Base-by-base conservation (phyloP, 2,888 invertebrate species). In the Desoria tigrina region DNA sequence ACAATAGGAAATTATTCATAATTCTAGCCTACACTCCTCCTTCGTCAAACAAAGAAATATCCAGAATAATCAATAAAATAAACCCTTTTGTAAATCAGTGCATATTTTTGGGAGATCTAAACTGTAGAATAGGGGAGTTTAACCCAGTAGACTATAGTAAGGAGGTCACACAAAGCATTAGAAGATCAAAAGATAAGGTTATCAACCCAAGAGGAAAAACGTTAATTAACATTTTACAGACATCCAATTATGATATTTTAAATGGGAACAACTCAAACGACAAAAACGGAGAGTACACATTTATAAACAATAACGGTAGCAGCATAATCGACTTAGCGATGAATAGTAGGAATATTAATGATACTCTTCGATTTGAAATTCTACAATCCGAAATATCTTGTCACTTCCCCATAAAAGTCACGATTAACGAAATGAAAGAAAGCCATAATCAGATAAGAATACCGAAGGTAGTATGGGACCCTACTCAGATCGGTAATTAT, bases 251-350 rank as follows among this genome's bases (percentile, higher is more conserved):
- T 9, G 3, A 32, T 14, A 14, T 54, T 7, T 4, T 60, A 2
- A 60, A 60, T 37, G 60, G 60, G 23, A 37, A 49, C 6, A 32
- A 32, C 16, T 21, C 3, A 23, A 21, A 23, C 7, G 60, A 60
- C 32, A 16, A n/a, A 9, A 1, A 18, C n/a, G 60, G 60, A 4
- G 51, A 60, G 32, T 60, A 50, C 18, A 60, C 60, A 32, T 60
- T 60, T 32, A 16, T 45, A 7, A 60, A 60, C 37, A 2, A 7
- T 6, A 60, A 60, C 50, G 60, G 51, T 14, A 27, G 27, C 11
- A 60, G 60, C 27, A 37, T 60, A 11, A 45, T 60, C 18, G 60
- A 60, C 26, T 14, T 60, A n/a, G 21, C 24, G 6, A 7, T 49
- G 9, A 9, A 3, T 6, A 24, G 24, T 7, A 24, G 24, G 3